Evolutionary conservation across 2,113 vertebrate genomes (phyloP).

Genomic region (Haplotaxodon microlepis): DNA sequence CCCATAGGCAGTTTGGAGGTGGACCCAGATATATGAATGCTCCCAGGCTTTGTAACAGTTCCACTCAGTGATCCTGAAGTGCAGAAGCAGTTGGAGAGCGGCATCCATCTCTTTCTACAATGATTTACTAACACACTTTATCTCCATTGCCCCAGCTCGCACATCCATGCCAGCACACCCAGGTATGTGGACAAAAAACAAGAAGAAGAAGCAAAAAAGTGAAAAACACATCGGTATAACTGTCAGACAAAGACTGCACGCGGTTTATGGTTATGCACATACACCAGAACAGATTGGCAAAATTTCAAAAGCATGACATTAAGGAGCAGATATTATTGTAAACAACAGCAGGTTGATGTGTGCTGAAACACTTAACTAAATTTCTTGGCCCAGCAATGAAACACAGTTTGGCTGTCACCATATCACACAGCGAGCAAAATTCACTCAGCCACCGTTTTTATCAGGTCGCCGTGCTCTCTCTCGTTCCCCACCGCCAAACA

Average conservation of each 20-base stretch:
- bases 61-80: conserved; percentile 51
- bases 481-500: neutral
- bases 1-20: neutral
- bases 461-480: conserved; percentile 4
- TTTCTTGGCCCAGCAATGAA: conserved; percentile 2
- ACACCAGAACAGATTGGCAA: neutral
- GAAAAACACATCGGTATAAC: neutral
- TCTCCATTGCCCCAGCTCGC: conserved; percentile 20
- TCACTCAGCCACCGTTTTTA: conserved; percentile 22
- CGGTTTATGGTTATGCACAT: neutral
- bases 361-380: conserved; percentile 2
- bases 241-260: conserved; percentile 11
- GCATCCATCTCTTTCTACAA: conserved; percentile 54
- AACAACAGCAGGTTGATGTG: conserved; percentile 38
- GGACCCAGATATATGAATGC: conserved; percentile 27
- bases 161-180: conserved; percentile 3
- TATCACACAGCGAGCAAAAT: conserved; percentile 17
- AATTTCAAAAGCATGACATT: conserved; percentile 1
- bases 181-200: conserved; percentile 9
- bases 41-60: conserved; percentile 44
- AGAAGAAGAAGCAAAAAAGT: neutral
- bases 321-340: neutral
- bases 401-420: neutral
- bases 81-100: conserved; percentile 27
- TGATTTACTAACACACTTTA: conserved; percentile 59